Percentiles rank a stretch among this genome's conserved stretches.
phyloP scores from a whole-genome alignment of 2,113 vertebrate genomes.

The Leucopsar rothschildi region DNA sequence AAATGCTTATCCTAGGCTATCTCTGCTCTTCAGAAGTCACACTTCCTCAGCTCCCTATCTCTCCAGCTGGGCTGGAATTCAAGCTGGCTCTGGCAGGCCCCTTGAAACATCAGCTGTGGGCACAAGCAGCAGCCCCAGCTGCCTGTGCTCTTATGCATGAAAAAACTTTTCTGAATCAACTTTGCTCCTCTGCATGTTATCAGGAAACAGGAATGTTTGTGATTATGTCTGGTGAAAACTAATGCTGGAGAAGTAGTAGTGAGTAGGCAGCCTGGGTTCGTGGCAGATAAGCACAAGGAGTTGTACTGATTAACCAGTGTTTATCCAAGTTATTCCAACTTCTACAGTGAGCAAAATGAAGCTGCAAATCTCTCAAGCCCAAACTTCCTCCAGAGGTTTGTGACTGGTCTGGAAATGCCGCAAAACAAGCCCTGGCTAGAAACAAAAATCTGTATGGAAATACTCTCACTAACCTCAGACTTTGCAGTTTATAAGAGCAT shows the following conservation, averaged over 20 bases:
- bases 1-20: background rate
- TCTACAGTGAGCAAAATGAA: background rate
- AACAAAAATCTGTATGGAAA: background rate
- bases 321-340: conserved; percentile 36
- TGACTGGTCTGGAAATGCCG: background rate
- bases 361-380: background rate
- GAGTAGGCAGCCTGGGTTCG: background rate
- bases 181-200: background rate
- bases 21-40: background rate
- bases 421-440: background rate
- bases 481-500: background rate
- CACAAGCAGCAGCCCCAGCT: background rate
- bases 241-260: background rate
- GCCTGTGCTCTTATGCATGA: background rate
- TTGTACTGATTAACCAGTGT: background rate
- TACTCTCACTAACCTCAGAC: background rate
- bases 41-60: background rate
- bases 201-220: conserved; percentile 21
- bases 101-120: background rate
- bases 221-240: conserved; percentile 20
- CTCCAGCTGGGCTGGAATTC: background rate
- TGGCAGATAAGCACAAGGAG: conserved; percentile 16
- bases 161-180: background rate
- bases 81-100: background rate
- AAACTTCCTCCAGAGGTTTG: background rate